Base-by-base conservation (phyloP, 2,797 vertebrate genomes). In the Acrossocheilus fasciatus region DNA sequence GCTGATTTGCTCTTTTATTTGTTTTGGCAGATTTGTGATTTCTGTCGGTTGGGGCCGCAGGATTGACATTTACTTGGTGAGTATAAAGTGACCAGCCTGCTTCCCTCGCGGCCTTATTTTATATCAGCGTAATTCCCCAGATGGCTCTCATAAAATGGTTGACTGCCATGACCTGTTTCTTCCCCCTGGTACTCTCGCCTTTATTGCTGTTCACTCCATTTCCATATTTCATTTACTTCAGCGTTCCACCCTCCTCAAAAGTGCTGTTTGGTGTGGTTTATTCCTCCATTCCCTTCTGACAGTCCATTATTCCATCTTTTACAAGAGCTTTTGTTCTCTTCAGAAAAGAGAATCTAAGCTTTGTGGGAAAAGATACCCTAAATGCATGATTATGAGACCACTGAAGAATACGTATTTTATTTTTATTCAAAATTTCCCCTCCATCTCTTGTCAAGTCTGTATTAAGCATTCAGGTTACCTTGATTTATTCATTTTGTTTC, bases 21-120 rank as follows among this genome's bases (percentile, higher is more conserved):
- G 5, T 86, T 89, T 72, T 89, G 90, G 34, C 91, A 96, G 94
- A 89, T 96, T 91, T 87, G 92, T 95, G 92, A 92, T 95, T 87
- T 96, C 94, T 89, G 94, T 96, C 43, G 93, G 93, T 91, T 96
- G 95, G 93, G 92, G 95, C 88, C 92, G 92, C 89, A 96, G 89
- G 93, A 95, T 96, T 93, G 94, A 95, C 66, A 88, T 95, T 88
- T 96, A 95, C 91, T 91, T 92, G 87, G 95, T 96, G 93, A 97
- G 96, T 96, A 91, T 64, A 90, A 89, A 92, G 86, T 77, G 88
- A 70, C 52, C 45, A 76, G 64, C 64, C 41, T 47, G 23, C 85
- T 76, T 82, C 73, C 6, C 23, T 12, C 30, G 11, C 4, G 7
- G 73, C 43, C 83, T 12, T 59, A 68, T 90, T 92, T 91, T 83